Percentiles rank a stretch among this genome's conserved stretches.
Conservation (phyloP, 2,888 invertebrate species). For the Arenicola marina region DNA sequence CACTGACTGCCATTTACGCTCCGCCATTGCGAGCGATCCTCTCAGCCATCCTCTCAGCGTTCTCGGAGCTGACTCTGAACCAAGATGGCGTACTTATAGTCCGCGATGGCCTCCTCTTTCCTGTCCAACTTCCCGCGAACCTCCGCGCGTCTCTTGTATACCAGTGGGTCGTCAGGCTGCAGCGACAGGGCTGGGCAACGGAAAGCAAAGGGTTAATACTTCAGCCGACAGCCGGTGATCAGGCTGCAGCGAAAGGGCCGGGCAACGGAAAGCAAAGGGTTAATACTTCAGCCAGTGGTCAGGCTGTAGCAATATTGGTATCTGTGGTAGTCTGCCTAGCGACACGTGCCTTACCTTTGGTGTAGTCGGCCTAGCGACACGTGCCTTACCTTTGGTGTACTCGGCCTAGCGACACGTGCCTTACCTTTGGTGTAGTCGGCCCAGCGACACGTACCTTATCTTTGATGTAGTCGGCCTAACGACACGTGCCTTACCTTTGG, state of each 20-base stretch:
- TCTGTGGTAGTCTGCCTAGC: too few relatives aligned
- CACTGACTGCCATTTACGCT: too few relatives aligned
- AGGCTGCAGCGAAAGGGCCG: constrained; percentile 55
- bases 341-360: too few relatives aligned
- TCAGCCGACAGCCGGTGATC: constrained; percentile 48
- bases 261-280: constrained; percentile 16
- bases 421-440: too few relatives aligned
- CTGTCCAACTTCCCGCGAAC: constrained; percentile 53
- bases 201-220: neutral
- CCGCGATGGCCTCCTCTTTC: constrained; percentile 49
- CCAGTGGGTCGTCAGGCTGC: constrained; percentile 57
- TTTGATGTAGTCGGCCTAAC: too few relatives aligned
- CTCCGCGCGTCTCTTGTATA: constrained; percentile 56
- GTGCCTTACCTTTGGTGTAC: too few relatives aligned
- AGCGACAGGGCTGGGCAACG: constrained; percentile 48
- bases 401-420: too few relatives aligned
- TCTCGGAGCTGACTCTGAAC: constrained; percentile 2
- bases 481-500: too few relatives aligned
- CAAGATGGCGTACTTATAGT: constrained; percentile 54
- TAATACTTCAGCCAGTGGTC: constrained; percentile 45
- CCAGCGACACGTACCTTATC: too few relatives aligned
- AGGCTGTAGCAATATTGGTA: constrained; percentile 43
- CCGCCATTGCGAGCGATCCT: too few relatives aligned
- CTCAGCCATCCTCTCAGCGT: too few relatives aligned
- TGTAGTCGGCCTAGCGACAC: too few relatives aligned